Evolutionary conservation across 1,140 invertebrate species (phyloP).

Genomic region (Argopecten irradians): DNA sequence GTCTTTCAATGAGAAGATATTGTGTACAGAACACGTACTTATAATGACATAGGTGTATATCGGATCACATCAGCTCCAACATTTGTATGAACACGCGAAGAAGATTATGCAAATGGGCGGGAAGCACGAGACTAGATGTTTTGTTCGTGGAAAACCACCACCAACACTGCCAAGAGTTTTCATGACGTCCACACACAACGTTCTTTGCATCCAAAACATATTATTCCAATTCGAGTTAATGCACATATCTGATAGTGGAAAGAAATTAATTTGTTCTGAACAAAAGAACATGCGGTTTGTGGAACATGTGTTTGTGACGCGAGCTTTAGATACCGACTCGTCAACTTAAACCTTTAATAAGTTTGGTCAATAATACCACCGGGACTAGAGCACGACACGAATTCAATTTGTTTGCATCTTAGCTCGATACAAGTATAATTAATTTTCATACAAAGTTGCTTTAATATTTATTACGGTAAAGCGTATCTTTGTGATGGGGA

Average conservation of each 20-base stretch:
- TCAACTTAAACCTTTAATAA: constrained; percentile 19
- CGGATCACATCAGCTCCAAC: not conserved
- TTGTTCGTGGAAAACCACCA: not conserved
- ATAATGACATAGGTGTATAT: not conserved
- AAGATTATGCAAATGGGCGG: not conserved
- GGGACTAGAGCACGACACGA: constrained; percentile 5
- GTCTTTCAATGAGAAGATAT: not conserved
- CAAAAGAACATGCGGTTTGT: constrained; percentile 15
- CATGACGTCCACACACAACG: constrained; percentile 13
- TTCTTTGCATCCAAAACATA: constrained; percentile 17
- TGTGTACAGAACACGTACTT: no score
- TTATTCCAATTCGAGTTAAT: constrained; percentile 36
- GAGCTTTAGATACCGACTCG: constrained; percentile 26
- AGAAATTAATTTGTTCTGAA: constrained; percentile 37
- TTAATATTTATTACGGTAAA: not conserved
- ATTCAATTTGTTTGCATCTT: constrained; percentile 34
- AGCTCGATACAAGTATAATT: constrained; percentile 24
- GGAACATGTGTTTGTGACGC: constrained; percentile 33
- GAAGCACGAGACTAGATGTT: not conserved
- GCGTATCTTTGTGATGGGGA: constrained; percentile 2
- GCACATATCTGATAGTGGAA: constrained; percentile 37
- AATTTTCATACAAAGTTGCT: constrained; percentile 23
- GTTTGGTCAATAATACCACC: constrained; percentile 30
- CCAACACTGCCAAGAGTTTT: not conserved
- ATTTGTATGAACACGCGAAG: constrained; percentile 10